Evolutionary conservation across 30 jellyfish, hydroid and myxozoan genomes (phyloP), one percentile per base, ranked within the genome.

Genomic region (Hydra vulgaris): DNA sequence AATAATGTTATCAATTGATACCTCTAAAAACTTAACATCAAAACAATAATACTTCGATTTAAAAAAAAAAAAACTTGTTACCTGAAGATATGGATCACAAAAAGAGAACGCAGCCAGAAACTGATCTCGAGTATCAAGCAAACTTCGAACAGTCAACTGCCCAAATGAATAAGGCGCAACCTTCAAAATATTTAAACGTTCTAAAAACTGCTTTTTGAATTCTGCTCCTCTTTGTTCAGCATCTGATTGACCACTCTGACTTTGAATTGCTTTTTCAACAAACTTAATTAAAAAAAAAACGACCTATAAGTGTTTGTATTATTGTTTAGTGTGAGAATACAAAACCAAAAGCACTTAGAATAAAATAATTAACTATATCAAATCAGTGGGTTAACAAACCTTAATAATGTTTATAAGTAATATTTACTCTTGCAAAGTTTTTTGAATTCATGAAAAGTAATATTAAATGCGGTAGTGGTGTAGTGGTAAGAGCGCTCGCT

Each of bases 11-110:
- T n/a, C n/a, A n/a, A n/a, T n/a, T n/a, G n/a, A n/a, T n/a, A n/a
- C n/a, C n/a, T n/a, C n/a, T n/a, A n/a, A n/a, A n/a, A n/a, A n/a
- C n/a, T n/a, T n/a, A n/a, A n/a, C n/a, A n/a, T n/a, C n/a, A n/a
- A n/a, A n/a, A n/a, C n/a, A n/a, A n/a, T n/a, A n/a, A n/a, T n/a
- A n/a, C n/a, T n/a, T n/a, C n/a, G n/a, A 40, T 40, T 40, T 40
- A 40, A 3, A 3, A 40, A 40, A 5, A 40, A 12, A 5, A 40
- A 40, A 40, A 20, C 15, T 15, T 21, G 8, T 18, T 54, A 94
- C 97, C 96, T 94, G 95, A 23, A 94, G 81, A 77, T 84, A 94
- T 15, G 99, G 96, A 79, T 88, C 99, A 70, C 70, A 81, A 73
- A 94, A 94, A 4, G 94, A 87, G 71, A 56, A 88, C 1, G 89